Conservation (phyloP, 2,888 invertebrate species). For the Heliconius hortense region DNA sequence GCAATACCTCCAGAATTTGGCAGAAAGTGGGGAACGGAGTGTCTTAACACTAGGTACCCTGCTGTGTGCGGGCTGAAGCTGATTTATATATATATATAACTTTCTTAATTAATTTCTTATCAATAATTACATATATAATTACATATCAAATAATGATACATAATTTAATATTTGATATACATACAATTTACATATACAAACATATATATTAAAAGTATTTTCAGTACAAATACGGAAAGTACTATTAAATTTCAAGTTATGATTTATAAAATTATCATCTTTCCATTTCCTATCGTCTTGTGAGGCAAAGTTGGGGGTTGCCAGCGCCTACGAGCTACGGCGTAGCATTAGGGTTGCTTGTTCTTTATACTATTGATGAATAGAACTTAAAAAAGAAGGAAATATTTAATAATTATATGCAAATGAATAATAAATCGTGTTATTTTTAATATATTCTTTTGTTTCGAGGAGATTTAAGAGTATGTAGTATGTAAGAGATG, state of each 20-base stretch:
- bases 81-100: too few relatives aligned
- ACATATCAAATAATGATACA: not conserved
- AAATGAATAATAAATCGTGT: not conserved
- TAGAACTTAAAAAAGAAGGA: not conserved
- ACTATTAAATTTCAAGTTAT: conserved; percentile 8
- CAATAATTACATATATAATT: too few relatives aligned
- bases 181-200: not conserved
- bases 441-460: not conserved
- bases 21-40: too few relatives aligned
- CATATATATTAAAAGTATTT: not conserved
- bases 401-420: not conserved
- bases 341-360: conserved; percentile 39
- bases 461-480: not conserved
- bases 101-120: too few relatives aligned
- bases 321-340: conserved; percentile 38
- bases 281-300: conserved; percentile 15
- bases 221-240: not conserved
- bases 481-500: not conserved
- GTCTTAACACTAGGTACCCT: too few relatives aligned
- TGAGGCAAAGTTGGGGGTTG: conserved; percentile 38
- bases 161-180: not conserved
- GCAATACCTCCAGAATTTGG: too few relatives aligned
- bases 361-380: not conserved
- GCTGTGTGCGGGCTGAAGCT: too few relatives aligned
- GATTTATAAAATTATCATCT: conserved; percentile 22